Percentiles rank a stretch among this genome's conserved stretches.
These are phyloP conservation scores for Chionoecetes opilio DNA, from an alignment of 1,140 invertebrate species.

Conservation along the genomic window DNA sequence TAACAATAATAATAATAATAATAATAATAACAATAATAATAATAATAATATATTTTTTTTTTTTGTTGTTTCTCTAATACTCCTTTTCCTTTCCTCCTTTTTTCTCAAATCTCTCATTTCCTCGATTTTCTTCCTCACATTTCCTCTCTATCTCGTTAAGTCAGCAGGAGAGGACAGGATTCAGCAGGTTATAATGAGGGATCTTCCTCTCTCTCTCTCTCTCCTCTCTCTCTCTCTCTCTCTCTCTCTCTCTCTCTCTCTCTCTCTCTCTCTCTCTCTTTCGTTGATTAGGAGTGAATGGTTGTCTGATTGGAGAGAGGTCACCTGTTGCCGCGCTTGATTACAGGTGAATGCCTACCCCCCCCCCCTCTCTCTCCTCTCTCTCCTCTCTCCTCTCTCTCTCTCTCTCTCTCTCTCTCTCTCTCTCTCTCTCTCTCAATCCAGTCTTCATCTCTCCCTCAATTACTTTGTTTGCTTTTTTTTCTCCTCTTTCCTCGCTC, in stretches of 20 bases:
- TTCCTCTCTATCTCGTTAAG: slow-evolving; percentile 12
- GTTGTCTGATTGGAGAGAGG: slow-evolving; percentile 10
- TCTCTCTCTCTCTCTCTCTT: slow-evolving; percentile 41
- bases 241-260: slow-evolving; percentile 23
- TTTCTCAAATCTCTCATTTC: slow-evolving; percentile 39
- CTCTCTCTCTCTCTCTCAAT: background rate
- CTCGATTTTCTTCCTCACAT: slow-evolving; percentile 34
- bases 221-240: background rate
- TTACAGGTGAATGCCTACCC: background rate
- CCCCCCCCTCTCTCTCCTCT: background rate
- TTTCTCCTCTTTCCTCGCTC: background rate
- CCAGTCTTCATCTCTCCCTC: background rate
- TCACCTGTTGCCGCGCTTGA: background rate
- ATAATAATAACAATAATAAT: too few species aligned
- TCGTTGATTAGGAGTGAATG: slow-evolving; percentile 39
- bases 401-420: slow-evolving; percentile 44
- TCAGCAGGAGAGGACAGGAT: background rate
- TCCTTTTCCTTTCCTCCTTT: background rate
- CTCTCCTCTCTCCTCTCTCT: slow-evolving; percentile 35
- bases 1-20: too few species aligned
- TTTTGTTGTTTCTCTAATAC: background rate
- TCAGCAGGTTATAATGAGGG: background rate
- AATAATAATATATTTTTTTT: too few species aligned
- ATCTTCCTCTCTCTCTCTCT: background rate
- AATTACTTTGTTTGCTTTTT: background rate